phyloP scores from a whole-genome alignment of 1,140 invertebrate species.

The Brachionus angularis region DNA sequence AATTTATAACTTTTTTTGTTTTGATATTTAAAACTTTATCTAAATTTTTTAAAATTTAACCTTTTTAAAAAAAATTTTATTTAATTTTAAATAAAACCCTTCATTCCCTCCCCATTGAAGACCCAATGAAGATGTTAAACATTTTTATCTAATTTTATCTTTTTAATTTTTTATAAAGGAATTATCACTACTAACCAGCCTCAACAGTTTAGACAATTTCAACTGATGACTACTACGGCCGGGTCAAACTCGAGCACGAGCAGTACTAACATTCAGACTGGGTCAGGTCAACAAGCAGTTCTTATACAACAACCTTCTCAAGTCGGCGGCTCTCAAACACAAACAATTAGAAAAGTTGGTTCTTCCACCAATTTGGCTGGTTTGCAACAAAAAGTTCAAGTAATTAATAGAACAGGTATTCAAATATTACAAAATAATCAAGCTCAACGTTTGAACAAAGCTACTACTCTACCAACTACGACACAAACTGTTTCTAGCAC shows the following conservation, averaged over 20 bases:
- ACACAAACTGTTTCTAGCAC: neutral
- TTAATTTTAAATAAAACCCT: too few species aligned
- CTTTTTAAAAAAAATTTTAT: too few species aligned
- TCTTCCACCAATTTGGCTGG: slow-evolving; percentile 23
- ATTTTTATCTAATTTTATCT: too few species aligned
- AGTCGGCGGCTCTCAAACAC: slow-evolving; percentile 5
- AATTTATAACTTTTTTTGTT: too few species aligned
- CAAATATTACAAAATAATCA: slow-evolving; percentile 29
- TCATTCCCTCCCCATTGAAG: too few species aligned
- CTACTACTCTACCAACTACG: neutral
- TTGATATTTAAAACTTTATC: too few species aligned
- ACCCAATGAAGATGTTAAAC: too few species aligned
- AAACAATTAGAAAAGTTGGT: slow-evolving; percentile 30
- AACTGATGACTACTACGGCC: slow-evolving; percentile 17
- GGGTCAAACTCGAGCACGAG: neutral
- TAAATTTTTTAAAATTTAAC: too few species aligned
- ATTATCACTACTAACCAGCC: slow-evolving; percentile 11
- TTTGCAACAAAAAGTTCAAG: slow-evolving; percentile 40
- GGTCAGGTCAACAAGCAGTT: neutral
- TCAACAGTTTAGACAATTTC: slow-evolving; percentile 34
- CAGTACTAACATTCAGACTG: neutral
- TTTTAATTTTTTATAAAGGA: too few species aligned
- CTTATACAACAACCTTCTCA: slow-evolving; percentile 13
- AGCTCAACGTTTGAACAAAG: slow-evolving; percentile 15
- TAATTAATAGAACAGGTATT: slow-evolving; percentile 15